Base-by-base conservation (phyloP, 1,140 invertebrate species). In the Dendroctonus valens region DNA sequence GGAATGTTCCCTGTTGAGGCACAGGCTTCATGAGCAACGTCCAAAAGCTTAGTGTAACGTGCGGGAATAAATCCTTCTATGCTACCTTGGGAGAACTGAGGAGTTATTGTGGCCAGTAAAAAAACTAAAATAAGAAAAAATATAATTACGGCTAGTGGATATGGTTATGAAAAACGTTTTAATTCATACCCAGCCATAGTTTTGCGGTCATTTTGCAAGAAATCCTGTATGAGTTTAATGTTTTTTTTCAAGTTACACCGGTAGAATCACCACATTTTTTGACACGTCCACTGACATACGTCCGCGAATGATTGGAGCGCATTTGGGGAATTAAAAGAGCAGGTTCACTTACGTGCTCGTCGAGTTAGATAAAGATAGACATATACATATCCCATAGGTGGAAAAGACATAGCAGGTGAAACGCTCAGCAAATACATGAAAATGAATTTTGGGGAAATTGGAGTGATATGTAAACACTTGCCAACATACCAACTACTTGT, bases 31-130 rank as follows among this genome's bases (percentile, higher is more conserved):
- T 44, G 53, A 5, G 74, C 64, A 9, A 70, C 65, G 40, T 68
- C 52, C 12, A 72, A 39, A 26, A 76, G 71, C 64, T 74, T 74
- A 59, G 70, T 72, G 41, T 59, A 71, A 51, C 59, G 59, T 14
- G 60, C 59, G 40, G 68, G 63, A 53, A 76, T 73, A 63, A 75
- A 75, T 69, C 73, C 74, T 67, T 62, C 65, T 48, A 76, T 67
- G 58, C 73, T 76, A 39, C 59, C 70, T 42, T 57, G 41, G 38
- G 70, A 63, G 40, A 41, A 40, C 6, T 26, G n/a, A 14, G n/a
- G 39, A 12, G 57, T 38, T 26, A 59, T 46, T 15, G 39, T 59
- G 5, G 61, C 5, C 9, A 68, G 38, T 63, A 68, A 62, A 51
- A 40, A 63, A 7, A 26, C 66, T 68, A 59, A 44, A 68, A 68